Evolutionary conservation across 2,113 vertebrate species (phyloP).

Genomic region (Serinus canaria): DNA sequence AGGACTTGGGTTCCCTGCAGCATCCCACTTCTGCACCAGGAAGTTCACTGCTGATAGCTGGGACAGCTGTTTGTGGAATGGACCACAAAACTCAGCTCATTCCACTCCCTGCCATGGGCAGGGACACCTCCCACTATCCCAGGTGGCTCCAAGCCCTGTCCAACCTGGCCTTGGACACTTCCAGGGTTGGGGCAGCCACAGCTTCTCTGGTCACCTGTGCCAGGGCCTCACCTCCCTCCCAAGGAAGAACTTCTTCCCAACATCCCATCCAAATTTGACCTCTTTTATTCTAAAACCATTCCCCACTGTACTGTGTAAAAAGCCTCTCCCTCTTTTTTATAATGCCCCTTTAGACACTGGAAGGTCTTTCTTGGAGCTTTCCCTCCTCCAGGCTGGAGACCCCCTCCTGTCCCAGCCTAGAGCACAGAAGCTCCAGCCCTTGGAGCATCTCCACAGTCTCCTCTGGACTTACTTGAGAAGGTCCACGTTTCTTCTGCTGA

Average conservation of each 20-base stretch:
- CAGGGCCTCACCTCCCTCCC: fast-evolving
- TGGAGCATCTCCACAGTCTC: fast-evolving
- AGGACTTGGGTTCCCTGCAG: background rate
- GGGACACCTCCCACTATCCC: fast-evolving
- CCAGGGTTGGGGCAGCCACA: background rate
- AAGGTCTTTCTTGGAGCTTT: background rate
- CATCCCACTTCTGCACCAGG: background rate
- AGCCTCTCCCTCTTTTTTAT: background rate
- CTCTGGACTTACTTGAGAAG: background rate
- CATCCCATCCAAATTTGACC: background rate
- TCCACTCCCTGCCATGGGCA: background rate
- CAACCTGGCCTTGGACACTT: background rate
- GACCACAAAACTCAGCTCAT: background rate
- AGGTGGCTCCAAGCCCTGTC: fast-evolving
- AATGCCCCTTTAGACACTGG: background rate
- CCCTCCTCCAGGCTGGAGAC: background rate
- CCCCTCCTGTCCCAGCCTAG: background rate
- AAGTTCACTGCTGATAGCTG: background rate
- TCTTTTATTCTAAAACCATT: background rate
- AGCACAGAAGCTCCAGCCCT: background rate
- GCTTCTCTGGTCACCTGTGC: background rate
- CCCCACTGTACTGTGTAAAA: fast-evolving
- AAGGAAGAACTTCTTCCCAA: fast-evolving
- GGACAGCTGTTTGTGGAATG: background rate
- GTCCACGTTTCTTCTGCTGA: background rate